Conservation (phyloP, 2,113 vertebrate genomes). For the Cacatua alba region DNA sequence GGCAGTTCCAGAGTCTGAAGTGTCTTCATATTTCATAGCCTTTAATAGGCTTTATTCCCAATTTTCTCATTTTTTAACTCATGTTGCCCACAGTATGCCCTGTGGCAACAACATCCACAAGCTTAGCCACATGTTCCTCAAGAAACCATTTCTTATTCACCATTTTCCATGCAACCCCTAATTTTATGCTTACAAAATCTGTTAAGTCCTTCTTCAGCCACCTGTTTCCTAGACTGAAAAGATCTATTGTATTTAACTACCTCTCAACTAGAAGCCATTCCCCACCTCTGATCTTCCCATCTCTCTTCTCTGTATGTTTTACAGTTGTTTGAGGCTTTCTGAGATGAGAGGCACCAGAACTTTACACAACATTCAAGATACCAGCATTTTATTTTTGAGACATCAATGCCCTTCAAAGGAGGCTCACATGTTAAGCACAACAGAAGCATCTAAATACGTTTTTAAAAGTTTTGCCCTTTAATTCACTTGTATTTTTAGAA, state of each 20-base stretch:
- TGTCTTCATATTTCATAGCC: neutral
- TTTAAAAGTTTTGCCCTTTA: neutral
- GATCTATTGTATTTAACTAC: neutral
- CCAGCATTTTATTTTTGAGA: neutral
- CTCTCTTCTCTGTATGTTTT: neutral
- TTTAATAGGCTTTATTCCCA: neutral
- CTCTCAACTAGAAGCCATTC: neutral
- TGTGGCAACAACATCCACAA: neutral
- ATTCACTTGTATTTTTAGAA: neutral
- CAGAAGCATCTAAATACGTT: neutral
- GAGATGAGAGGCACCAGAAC: neutral
- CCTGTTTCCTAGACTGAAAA: neutral
- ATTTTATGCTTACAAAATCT: neutral
- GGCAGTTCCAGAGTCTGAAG: neutral
- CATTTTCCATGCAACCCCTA: neutral
- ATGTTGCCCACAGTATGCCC: neutral
- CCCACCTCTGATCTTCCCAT: neutral
- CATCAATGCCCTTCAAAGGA: neutral
- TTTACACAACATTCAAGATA: neutral
- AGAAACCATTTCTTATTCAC: neutral
- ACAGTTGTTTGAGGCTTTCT: neutral
- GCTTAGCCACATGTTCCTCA: neutral
- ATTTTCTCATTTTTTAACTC: neutral
- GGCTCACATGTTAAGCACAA: neutral
- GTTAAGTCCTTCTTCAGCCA: neutral